Evolutionary conservation across 2,113 vertebrate species (phyloP).

Genomic region (Raja brachyura): DNA sequence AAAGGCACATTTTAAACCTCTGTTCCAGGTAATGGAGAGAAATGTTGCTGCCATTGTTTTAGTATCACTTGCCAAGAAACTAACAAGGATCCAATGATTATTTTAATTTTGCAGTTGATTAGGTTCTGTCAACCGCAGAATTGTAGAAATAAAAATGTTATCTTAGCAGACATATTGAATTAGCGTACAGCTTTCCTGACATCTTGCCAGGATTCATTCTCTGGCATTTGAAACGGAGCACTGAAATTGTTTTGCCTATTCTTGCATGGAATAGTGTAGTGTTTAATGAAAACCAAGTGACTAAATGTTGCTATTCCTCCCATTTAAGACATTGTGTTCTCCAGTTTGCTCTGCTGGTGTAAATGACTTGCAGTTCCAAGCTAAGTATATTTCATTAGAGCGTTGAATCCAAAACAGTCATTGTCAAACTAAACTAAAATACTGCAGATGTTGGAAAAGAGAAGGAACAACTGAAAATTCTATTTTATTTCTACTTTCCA

Average conservation of each 20-base stretch:
- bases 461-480: too few relatives aligned
- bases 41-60: neutral
- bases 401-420: neutral
- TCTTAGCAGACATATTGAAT: neutral
- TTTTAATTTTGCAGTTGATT: conserved; percentile 5
- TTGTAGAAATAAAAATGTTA: neutral
- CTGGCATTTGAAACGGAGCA: neutral
- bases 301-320: neutral
- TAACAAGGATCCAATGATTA: too few relatives aligned
- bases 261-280: neutral
- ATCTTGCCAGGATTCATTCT: neutral
- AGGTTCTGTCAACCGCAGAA: neutral
- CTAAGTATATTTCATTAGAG: neutral
- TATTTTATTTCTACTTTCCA: too few relatives aligned
- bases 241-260: neutral
- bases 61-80: neutral
- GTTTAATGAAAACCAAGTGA: neutral
- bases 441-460: too few relatives aligned
- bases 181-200: neutral
- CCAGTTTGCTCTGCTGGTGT: neutral
- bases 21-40: neutral
- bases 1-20: too few relatives aligned
- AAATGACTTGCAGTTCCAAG: neutral
- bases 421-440: too few relatives aligned
- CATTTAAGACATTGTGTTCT: neutral